phyloP scores from a whole-genome alignment of 2,888 invertebrate genomes.

The Diloba caeruleocephala region DNA sequence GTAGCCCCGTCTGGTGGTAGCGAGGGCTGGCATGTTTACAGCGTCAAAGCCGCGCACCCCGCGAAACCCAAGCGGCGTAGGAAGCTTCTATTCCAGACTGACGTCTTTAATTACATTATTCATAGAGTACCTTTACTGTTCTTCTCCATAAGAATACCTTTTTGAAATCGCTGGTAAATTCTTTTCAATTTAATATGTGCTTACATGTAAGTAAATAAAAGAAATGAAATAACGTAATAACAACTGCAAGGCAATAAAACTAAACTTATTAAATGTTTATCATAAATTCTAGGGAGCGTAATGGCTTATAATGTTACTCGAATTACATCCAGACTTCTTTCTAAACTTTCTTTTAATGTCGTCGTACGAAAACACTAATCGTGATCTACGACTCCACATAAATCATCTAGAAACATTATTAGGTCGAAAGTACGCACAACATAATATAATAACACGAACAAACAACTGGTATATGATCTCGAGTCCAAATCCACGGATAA shows the following conservation, averaged over 20 bases:
- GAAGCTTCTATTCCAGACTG: too few relatives aligned
- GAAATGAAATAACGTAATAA: too few relatives aligned
- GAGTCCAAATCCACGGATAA: conserved; percentile 13
- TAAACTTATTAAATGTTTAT: conserved; percentile 42
- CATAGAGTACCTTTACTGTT: too few relatives aligned
- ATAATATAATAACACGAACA: conserved; percentile 7
- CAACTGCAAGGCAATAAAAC: conserved; percentile 31
- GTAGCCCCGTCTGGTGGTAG: too few relatives aligned
- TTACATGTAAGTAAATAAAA: too few relatives aligned
- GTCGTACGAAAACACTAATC: conserved; percentile 5
- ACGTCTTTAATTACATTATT: too few relatives aligned
- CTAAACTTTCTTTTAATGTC: conserved; percentile 29
- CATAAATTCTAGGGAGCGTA: conserved; percentile 34
- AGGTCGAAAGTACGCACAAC: conserved; percentile 1
- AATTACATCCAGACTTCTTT: conserved; percentile 11
- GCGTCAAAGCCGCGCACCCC: too few relatives aligned
- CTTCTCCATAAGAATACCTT: too few relatives aligned
- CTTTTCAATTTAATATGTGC: too few relatives aligned
- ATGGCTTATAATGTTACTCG: conserved; percentile 21
- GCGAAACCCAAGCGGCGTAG: too few relatives aligned
- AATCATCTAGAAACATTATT: conserved; percentile 15
- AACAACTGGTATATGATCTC: conserved; percentile 22
- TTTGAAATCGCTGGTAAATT: too few relatives aligned
- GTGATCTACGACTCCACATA: conserved; percentile 15
- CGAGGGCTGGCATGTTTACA: too few relatives aligned